Percentiles rank a stretch among this genome's conserved stretches.
These are phyloP conservation scores for Bos taurus DNA, from an alignment of 2,113 vertebrate genomes.

Conservation along the genomic window DNA sequence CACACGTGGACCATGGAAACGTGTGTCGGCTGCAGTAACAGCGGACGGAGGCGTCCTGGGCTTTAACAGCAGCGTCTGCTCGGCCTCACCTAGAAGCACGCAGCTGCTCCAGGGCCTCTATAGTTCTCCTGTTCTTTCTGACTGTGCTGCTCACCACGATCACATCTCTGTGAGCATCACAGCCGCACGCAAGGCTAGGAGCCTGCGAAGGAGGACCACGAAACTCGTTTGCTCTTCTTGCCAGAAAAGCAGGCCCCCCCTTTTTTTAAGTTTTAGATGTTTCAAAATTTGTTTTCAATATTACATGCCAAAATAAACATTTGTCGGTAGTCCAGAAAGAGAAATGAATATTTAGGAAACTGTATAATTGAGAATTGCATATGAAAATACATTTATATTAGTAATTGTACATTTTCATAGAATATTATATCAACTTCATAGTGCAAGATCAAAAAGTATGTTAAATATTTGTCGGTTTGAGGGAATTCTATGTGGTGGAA, in stretches of 20 bases:
- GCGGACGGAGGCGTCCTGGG: not conserved
- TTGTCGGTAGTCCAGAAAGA: not conserved
- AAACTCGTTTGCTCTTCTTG: not conserved
- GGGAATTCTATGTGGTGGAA: not conserved
- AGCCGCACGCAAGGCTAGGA: fast-evolving
- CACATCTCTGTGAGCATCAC: not conserved
- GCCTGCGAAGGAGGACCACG: fast-evolving
- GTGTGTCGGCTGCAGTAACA: not conserved
- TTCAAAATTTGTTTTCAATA: not conserved
- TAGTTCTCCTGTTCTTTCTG: not conserved
- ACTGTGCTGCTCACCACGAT: fast-evolving
- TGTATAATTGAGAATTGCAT: not conserved
- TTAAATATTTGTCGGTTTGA: not conserved
- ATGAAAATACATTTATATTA: not conserved
- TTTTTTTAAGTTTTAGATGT: not conserved
- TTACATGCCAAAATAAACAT: not conserved
- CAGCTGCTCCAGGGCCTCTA: not conserved
- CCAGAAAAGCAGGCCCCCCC: not conserved
- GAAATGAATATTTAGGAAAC: not conserved
- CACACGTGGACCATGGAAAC: fast-evolving
- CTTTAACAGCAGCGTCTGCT: not conserved
- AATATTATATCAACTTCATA: not conserved
- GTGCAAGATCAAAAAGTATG: not conserved
- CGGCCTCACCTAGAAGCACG: not conserved
- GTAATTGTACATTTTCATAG: not conserved